Evolutionary conservation across 2,888 invertebrate genomes (phyloP), one percentile per base, ranked within the genome.

Genomic region (Himalopsyche tibetana): DNA sequence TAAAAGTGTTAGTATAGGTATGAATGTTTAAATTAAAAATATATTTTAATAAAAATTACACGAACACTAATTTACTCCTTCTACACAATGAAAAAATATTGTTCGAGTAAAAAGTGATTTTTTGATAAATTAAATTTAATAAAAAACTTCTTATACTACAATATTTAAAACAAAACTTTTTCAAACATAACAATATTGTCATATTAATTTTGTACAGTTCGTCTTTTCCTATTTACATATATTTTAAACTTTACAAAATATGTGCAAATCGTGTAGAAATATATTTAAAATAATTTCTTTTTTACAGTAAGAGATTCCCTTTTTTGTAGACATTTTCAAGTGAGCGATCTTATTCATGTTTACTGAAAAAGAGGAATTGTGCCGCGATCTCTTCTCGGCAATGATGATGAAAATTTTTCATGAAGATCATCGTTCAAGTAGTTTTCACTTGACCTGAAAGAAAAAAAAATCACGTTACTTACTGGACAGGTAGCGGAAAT

Each of bases 371-470:
- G 74, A 5, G 74, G 74, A 28, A 74, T 74, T 15, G 74, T 74
- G 15, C 74, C 74, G 11, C 74, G 19, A 74, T 74, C 74, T 74
- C 74, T n/a, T 5, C 74, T 8, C 15, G 74, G 74, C 36, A 74
- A 74, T 36, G 74, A 74, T 15, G 74, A 11, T 74, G 74, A 74
- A 36, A 74, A 74, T 36, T 74, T 74, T 38, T 74, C 74, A 38
- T 38, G 74, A 74, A 74, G 74, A 36, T 56, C 81, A 38, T 80
- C 28, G 42, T 83, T 88, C 87, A 88, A 83, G 88, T 83, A 45
- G 87, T 87, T 82, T 86, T 88, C 81, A 87, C 87, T 82, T 85
- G 88, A 87, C 85, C 88, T 88, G 83, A 45, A 86, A 83, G 69
- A 87, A 85, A 82, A 82, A 28, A 19, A 82, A 28, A 51, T 3